Evolutionary conservation across 2,113 vertebrate genomes (phyloP).

Genomic region (Pelobates fuscus): DNA sequence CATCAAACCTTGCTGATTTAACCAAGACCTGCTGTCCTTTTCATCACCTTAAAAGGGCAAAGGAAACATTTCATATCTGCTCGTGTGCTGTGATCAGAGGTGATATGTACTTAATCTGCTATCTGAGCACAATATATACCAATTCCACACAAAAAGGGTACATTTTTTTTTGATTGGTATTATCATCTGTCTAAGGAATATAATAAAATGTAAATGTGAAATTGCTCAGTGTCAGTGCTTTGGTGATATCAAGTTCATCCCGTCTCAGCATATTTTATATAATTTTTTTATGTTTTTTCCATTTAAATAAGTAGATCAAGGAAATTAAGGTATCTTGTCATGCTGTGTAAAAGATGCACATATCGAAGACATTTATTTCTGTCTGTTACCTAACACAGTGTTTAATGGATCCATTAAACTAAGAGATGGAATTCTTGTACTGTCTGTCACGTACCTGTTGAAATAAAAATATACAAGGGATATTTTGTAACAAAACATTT

Average conservation of each 20-base stretch:
- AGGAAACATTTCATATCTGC: constrained; percentile 58
- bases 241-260: neutral
- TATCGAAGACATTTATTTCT: neutral
- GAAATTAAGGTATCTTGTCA: neutral
- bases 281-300: neutral
- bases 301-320: neutral
- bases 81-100: constrained; percentile 39
- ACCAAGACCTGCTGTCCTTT: constrained; percentile 67
- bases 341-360: neutral
- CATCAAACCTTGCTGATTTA: constrained; percentile 68
- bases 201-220: neutral
- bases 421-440: too few species aligned
- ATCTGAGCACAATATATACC: constrained; percentile 61
- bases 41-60: constrained; percentile 63
- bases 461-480: too few species aligned
- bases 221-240: neutral
- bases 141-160: constrained; percentile 55
- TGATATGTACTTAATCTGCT: constrained; percentile 40
- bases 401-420: neutral
- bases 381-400: neutral
- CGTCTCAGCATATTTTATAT: neutral
- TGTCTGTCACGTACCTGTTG: too few species aligned
- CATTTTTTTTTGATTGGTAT: constrained; percentile 9
- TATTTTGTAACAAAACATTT: too few species aligned
- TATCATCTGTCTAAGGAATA: neutral